Evolutionary conservation across 1,140 invertebrate species (phyloP).

Genomic region (Sycophaga agraensis): DNA sequence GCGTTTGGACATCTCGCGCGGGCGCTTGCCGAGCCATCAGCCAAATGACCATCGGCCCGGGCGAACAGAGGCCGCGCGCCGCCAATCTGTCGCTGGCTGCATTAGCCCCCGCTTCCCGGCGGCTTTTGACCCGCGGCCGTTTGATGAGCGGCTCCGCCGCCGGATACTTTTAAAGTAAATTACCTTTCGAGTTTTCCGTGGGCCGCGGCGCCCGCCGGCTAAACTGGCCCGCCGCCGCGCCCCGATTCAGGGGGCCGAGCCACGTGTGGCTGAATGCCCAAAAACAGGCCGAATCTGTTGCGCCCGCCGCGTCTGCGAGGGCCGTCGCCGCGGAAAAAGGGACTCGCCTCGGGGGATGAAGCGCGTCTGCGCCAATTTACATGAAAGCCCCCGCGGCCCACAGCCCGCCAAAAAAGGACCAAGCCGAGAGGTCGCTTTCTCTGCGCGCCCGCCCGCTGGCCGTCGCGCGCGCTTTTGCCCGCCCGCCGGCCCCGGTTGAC

Average conservation of each 20-base stretch:
- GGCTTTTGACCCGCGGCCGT: constrained; percentile 47
- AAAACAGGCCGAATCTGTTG: constrained; percentile 51
- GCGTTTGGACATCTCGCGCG: constrained; percentile 51
- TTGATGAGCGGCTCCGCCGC: constrained; percentile 43
- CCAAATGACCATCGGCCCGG: constrained; percentile 49
- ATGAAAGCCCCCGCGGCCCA: constrained; percentile 18
- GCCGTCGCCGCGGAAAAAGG: too few species aligned
- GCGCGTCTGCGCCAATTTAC: constrained; percentile 28
- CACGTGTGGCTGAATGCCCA: constrained; percentile 45
- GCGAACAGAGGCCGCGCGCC: not conserved
- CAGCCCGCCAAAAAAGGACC: not conserved
- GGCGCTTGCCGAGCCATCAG: constrained; percentile 50
- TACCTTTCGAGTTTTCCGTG: constrained; percentile 58
- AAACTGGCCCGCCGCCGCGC: not conserved
- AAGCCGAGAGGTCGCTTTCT: not conserved
- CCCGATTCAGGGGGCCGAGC: constrained; percentile 1
- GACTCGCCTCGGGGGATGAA: too few species aligned
- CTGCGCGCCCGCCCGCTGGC: not conserved
- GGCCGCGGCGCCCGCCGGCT: not conserved
- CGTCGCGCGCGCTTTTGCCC: not conserved
- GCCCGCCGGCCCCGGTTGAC: not conserved
- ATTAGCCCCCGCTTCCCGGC: constrained; percentile 47
- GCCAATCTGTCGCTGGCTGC: constrained; percentile 57
- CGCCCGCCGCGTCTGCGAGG: constrained; percentile 18
- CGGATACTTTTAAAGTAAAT: constrained; percentile 60